These are phyloP conservation scores for Loris lydekkerianus DNA, from an alignment of 2,797 vertebrate species.

Conservation along the genomic window DNA sequence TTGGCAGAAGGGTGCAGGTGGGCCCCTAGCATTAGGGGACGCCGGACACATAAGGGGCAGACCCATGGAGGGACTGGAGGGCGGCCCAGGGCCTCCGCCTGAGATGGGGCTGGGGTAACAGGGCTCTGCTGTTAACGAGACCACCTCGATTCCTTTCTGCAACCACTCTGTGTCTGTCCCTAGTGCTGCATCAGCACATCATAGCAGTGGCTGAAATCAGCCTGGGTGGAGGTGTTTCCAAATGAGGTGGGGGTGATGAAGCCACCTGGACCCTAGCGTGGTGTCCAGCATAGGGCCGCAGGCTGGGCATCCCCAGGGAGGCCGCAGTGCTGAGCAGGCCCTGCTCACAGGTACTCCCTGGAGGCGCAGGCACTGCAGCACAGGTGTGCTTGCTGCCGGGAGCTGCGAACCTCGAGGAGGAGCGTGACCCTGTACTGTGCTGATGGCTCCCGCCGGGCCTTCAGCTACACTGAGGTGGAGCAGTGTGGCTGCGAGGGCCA, in stretches of 20 bases:
- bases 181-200: too few species aligned
- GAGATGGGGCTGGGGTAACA: too few species aligned
- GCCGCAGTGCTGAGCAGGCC: neutral
- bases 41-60: rapidly evolving
- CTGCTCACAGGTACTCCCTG: slow-evolving; percentile 86
- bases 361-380: slow-evolving; percentile 74
- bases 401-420: slow-evolving; percentile 81
- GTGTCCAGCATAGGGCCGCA: rapidly evolving
- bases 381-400: slow-evolving; percentile 88
- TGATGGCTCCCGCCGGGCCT: slow-evolving; percentile 74
- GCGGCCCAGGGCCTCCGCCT: too few species aligned
- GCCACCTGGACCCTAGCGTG: rapidly evolving
- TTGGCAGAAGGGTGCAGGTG: rapidly evolving
- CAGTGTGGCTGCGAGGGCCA: slow-evolving; percentile 81
- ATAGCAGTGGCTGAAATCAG: neutral
- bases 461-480: slow-evolving; percentile 86
- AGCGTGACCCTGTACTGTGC: slow-evolving; percentile 84
- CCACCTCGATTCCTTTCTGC: neutral
- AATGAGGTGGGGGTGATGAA: rapidly evolving
- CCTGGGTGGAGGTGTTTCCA: neutral
- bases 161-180: neutral
- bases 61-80: neutral
- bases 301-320: neutral
- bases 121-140: neutral
- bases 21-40: neutral